A percentile compares a stretch with the other conserved stretches of the same genome.
Conservation (phyloP, 2,888 invertebrate species). For the Heliconius charithonia region DNA sequence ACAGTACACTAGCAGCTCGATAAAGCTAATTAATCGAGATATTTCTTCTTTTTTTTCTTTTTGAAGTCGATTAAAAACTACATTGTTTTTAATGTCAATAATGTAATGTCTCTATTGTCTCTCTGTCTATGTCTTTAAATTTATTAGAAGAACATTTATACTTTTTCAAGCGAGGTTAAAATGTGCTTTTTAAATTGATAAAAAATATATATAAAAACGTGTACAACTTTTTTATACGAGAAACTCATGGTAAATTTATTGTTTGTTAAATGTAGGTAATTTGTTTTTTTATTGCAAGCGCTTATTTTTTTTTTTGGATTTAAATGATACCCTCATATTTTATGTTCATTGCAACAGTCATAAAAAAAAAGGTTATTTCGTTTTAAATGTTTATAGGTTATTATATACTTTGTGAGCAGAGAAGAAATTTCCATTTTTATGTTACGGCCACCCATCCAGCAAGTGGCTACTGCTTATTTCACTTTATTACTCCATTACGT, state of each 20-base stretch:
- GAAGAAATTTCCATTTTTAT: constrained; percentile 1
- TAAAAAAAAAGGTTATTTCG: not conserved
- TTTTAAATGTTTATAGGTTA: not conserved
- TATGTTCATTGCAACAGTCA: not conserved
- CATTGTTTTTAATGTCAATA: no score
- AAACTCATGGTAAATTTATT: not conserved
- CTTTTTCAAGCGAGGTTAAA: no score
- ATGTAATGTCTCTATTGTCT: no score
- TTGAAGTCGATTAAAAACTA: no score
- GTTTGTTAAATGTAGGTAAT: not conserved
- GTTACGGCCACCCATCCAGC: not conserved
- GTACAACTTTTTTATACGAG: not conserved
- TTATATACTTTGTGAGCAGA: not conserved
- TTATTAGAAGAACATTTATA: no score
- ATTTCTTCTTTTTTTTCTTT: no score
- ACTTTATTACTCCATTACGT: not conserved
- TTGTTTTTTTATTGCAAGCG: not conserved
- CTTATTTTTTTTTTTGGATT: not conserved
- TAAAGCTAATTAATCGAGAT: no score
- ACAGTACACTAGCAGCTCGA: no score
- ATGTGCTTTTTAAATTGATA: no score
- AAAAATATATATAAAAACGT: no score
- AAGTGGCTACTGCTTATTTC: not conserved
- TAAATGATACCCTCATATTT: not conserved
- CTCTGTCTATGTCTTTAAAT: no score